Evolutionary conservation across 2,797 vertebrate species (phyloP), one percentile per base, ranked within the genome.

Genomic region (Melanotaenia boesemani): DNA sequence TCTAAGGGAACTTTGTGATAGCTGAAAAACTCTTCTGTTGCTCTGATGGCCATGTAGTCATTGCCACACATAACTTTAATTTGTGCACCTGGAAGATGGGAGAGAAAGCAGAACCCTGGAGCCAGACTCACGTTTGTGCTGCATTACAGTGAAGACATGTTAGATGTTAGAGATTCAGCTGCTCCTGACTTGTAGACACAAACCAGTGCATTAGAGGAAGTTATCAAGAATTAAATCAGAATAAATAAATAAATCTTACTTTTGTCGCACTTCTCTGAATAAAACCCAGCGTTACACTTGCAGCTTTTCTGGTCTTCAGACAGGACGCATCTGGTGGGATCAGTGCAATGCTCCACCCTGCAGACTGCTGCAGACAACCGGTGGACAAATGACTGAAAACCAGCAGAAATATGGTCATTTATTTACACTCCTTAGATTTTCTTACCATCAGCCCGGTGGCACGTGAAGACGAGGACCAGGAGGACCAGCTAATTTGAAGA

Each of bases 231-330:
- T 26, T 2, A 0, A 37, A 10, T 10, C 36, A 36, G 36, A 36
- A 36, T 8, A 39, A 39, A 39, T 13, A 12, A 11, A 12, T 2
- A 39, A 46, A 5, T 0, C 70, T 24, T 84, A 94, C 94, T 70
- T 91, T 85, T 91, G 61, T 94, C 91, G 74, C 95, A 95, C 0
- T 11, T 67, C 69, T 94, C 90, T 5, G 77, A 85, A 69, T 94
- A 95, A 78, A 83, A 93, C 0, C 91, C 92, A 1, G 4, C 2
- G 30, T 73, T 59, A 54, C 95, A 95, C 37, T 76, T 93, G 87
- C 94, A 95, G 54, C 71, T 85, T 6, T 36, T 80, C 2, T 63
- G 83, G 80, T 92, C 87, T 36, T 57, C 6, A 4, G 90, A 88
- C 60, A 90, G 59, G 6, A 76, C 16, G 24, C 95, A 95, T 1